A percentile compares a stretch with the other conserved stretches of the same genome.
Evolutionary conservation across 2,113 vertebrate genomes (phyloP).

Genomic region (Pantherophis guttatus): DNA sequence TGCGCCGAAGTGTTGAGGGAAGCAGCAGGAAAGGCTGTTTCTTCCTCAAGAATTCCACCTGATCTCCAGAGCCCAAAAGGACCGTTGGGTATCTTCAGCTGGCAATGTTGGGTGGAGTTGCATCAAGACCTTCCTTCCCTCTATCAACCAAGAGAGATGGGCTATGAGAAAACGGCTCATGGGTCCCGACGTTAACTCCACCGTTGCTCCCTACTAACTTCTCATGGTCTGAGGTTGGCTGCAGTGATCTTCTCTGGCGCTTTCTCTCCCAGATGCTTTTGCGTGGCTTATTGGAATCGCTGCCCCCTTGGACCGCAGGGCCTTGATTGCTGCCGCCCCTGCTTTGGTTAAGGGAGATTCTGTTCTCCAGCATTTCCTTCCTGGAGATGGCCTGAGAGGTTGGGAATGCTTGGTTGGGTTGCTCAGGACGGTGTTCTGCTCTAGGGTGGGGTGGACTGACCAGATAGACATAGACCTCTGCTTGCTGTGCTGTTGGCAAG

Average conservation of each 20-base stretch:
- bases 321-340: background rate
- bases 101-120: background rate
- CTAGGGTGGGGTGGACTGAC: background rate
- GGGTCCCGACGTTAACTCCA: background rate
- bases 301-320: background rate
- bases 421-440: background rate
- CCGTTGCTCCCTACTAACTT: background rate
- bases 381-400: background rate
- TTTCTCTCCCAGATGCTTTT: constrained; percentile 21
- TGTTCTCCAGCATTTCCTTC: background rate
- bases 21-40: background rate
- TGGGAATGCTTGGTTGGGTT: background rate
- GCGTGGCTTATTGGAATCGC: background rate
- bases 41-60: background rate
- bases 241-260: background rate
- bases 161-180: background rate
- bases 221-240: background rate
- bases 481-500: constrained; percentile 12
- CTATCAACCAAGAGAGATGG: background rate
- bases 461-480: constrained; percentile 7
- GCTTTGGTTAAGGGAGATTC: background rate
- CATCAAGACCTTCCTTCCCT: constrained; percentile 1
- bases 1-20: background rate
- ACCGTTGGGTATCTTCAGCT: background rate
- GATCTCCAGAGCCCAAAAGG: background rate